Percentiles rank a stretch among this genome's conserved stretches.
Conservation (phyloP, 1,140 invertebrate genomes). For the Thalassaphorura encarpata region DNA sequence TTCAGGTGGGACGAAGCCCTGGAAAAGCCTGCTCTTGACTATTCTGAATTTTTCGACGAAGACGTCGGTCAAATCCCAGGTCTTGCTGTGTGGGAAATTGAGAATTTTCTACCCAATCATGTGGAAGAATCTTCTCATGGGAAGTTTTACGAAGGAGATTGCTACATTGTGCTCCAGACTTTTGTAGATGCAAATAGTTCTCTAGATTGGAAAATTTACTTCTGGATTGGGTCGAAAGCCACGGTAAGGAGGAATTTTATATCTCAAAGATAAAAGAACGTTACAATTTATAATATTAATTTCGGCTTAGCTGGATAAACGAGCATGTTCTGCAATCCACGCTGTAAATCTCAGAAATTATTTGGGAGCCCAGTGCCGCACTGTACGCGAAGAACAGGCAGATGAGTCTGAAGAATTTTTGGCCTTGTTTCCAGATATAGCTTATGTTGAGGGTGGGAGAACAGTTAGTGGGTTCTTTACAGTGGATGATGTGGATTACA, state of each 20-base stretch:
- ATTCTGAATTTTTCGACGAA: constrained; percentile 93
- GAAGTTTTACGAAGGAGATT: constrained; percentile 98
- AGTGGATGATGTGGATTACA: constrained; percentile 82
- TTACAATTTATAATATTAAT: constrained; percentile 8
- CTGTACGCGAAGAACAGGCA: constrained; percentile 90
- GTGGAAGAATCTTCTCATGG: constrained; percentile 83
- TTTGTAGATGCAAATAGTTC: constrained; percentile 67
- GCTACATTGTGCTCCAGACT: constrained; percentile 95
- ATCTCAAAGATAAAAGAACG: constrained; percentile 4
- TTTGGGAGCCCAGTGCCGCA: constrained; percentile 89
- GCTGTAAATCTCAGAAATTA: constrained; percentile 96
- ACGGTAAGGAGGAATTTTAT: constrained; percentile 53
- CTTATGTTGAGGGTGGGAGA: constrained; percentile 92
- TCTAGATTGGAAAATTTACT: constrained; percentile 91
- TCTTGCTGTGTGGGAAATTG: constrained; percentile 92
- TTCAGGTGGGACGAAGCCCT: constrained; percentile 90
- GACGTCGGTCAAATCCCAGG: constrained; percentile 86
- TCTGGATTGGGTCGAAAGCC: constrained; percentile 96
- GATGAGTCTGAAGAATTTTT: constrained; percentile 97
- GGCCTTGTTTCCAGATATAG: constrained; percentile 81
- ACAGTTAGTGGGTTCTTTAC: constrained; percentile 96
- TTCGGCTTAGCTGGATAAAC: constrained; percentile 72
- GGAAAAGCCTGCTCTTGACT: constrained; percentile 93
- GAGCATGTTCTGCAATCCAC: constrained; percentile 97
- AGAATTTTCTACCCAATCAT: constrained; percentile 95